Evolutionary conservation across 2,888 invertebrate genomes (phyloP).

Genomic region (Aethes cnicana): DNA sequence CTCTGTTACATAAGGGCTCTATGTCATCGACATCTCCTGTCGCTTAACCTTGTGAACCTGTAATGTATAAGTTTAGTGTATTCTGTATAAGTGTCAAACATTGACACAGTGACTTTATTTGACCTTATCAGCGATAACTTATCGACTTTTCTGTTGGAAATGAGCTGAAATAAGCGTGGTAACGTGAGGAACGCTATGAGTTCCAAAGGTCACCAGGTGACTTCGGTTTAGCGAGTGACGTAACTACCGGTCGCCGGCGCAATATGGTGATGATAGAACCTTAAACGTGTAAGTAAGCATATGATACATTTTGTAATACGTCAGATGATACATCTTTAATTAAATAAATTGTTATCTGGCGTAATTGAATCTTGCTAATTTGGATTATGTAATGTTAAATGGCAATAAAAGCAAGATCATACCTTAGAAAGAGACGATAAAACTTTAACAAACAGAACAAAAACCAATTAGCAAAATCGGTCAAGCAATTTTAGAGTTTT

Average conservation of each 20-base stretch:
- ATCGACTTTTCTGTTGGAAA: too few species aligned
- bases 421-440: too few species aligned
- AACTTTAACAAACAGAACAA: too few species aligned
- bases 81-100: conserved; percentile 29
- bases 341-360: too few species aligned
- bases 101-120: conserved; percentile 24
- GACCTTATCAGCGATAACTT: conserved; percentile 36
- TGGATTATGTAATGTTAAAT: too few species aligned
- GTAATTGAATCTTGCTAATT: too few species aligned
- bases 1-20: conserved; percentile 13
- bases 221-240: conserved; percentile 61
- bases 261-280: conserved; percentile 28
- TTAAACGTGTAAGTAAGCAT: conserved; percentile 38
- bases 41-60: conserved; percentile 53
- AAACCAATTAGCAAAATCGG: too few species aligned
- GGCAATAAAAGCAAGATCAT: too few species aligned
- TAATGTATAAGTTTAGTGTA: conserved; percentile 42
- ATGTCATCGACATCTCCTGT: conserved; percentile 45
- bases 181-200: conserved; percentile 55
- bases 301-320: conserved; percentile 45
- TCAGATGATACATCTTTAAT: not conserved
- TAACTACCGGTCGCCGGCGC: conserved; percentile 41
- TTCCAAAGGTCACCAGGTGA: conserved; percentile 63
- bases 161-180: conserved; percentile 53
- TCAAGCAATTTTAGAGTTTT: too few species aligned